Evolutionary conservation across 2,888 invertebrate genomes (phyloP), one percentile per base, ranked within the genome.

Genomic region (Chalcis sispes): DNA sequence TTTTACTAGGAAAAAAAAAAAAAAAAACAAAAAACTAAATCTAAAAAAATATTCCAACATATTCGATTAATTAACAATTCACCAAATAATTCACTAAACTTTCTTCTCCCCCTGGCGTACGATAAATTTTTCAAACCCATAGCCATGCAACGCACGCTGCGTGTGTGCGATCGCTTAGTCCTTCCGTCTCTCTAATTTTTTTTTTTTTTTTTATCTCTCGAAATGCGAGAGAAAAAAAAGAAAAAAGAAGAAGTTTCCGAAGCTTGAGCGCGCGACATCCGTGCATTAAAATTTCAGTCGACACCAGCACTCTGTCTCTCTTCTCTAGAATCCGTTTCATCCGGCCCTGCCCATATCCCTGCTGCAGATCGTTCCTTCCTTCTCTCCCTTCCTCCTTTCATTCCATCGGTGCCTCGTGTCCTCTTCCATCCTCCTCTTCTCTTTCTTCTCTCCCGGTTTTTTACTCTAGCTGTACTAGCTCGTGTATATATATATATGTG

Each of bases 361-460:
- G 66, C 59, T 70, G 25, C 42, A 50, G 64, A 66, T 64, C 23
- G 62, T 52, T 46, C 46, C 48, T 50, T 62, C 52, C 15, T 32
- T 56, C 59, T 58, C 65, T 48, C 58, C 71, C 77, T 67, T 40
- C 52, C 82, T 77, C 80, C 78, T 50, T 50, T 20, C 32, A 32
- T n/a, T 36, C 20, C 23, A 5, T 7, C 36, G 36, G 32, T 58
- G 36, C 52, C 50, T 25, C 72, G 40, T 29, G 42, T 80, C 80
- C 80, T 82, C 81, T 79, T 79, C n/a, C n/a, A n/a, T n/a, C n/a
- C n/a, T n/a, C n/a, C 32, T 32, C 32, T 42, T 81, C 83, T 77
- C 80, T 77, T 48, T 52, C 42, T 23, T 32, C n/a, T n/a, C n/a
- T n/a, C n/a, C n/a, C 23, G 23, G 10, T 27, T 7, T n/a, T n/a